Conservation (phyloP, 2,113 vertebrate genomes). For the Catharus minimus region DNA sequence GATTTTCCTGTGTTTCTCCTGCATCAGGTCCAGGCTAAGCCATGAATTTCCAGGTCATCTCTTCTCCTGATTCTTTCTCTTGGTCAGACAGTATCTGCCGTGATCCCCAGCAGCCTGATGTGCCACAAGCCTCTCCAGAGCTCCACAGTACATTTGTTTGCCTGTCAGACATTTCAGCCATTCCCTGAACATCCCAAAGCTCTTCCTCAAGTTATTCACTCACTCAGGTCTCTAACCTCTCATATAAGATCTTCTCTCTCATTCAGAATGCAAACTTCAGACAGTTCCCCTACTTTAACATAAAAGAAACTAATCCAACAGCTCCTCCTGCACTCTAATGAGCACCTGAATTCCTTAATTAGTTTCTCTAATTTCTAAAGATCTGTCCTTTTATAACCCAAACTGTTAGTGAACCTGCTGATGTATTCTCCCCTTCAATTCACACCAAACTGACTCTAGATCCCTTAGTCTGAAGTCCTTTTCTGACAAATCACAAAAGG, state of each 20-base stretch:
- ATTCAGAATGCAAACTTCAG: conserved; percentile 6
- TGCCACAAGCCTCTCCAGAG: not conserved
- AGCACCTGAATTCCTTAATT: conserved; percentile 23
- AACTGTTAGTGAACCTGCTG: conserved; percentile 3
- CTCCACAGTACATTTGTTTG: not conserved
- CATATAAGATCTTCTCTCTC: not conserved
- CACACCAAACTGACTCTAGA: not conserved
- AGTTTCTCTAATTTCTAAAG: conserved; percentile 28
- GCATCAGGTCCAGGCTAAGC: not conserved
- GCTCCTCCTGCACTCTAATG: not conserved
- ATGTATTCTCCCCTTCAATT: not conserved
- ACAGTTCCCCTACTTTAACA: not conserved
- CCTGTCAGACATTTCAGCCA: not conserved
- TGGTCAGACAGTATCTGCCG: not conserved
- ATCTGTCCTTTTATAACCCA: conserved; percentile 1
- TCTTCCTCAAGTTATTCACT: not conserved
- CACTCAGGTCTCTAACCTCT: not conserved
- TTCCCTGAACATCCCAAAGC: not conserved
- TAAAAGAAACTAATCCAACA: conserved; percentile 40
- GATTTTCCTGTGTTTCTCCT: not conserved
- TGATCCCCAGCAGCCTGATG: not conserved
- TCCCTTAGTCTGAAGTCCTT: not conserved
- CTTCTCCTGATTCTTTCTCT: not conserved
- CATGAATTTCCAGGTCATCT: not conserved
- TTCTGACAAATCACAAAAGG: not conserved